phyloP scores from a whole-genome alignment of 1,140 invertebrate species.

The Pachyrhynchus sulphureomaculatus region DNA sequence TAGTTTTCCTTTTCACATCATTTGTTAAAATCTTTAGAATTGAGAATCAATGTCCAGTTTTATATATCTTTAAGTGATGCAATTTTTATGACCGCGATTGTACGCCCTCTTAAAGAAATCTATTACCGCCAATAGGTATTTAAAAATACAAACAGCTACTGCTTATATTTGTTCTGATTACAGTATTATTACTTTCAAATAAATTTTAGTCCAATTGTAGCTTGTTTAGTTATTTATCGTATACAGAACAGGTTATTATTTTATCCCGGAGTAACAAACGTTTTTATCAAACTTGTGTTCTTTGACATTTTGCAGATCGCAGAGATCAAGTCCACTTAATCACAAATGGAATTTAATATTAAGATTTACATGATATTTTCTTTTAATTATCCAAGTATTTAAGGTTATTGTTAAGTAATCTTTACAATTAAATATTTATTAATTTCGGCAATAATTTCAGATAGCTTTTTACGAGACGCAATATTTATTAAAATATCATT shows the following conservation, averaged over 20 bases:
- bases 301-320: not conserved
- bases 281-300: too few relatives aligned
- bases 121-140: not conserved
- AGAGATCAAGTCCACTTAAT: not conserved
- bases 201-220: not conserved
- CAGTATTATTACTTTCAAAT: not conserved
- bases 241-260: not conserved
- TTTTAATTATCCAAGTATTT: too few relatives aligned
- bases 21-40: too few relatives aligned
- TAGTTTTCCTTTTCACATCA: too few relatives aligned
- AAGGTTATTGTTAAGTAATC: too few relatives aligned
- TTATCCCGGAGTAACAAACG: not conserved
- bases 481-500: constrained; percentile 12
- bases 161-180: not conserved
- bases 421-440: not conserved
- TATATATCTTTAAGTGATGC: too few relatives aligned
- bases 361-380: too few relatives aligned
- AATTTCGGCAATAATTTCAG: not conserved
- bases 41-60: too few relatives aligned
- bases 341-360: too few relatives aligned
- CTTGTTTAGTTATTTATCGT: not conserved
- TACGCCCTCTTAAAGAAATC: not conserved
- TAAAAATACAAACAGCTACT: not conserved
- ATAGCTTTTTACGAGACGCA: not conserved
- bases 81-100: too few relatives aligned